These are phyloP conservation scores for Parnassius apollo DNA, from an alignment of 2,888 invertebrate species.

Conservation along the genomic window DNA sequence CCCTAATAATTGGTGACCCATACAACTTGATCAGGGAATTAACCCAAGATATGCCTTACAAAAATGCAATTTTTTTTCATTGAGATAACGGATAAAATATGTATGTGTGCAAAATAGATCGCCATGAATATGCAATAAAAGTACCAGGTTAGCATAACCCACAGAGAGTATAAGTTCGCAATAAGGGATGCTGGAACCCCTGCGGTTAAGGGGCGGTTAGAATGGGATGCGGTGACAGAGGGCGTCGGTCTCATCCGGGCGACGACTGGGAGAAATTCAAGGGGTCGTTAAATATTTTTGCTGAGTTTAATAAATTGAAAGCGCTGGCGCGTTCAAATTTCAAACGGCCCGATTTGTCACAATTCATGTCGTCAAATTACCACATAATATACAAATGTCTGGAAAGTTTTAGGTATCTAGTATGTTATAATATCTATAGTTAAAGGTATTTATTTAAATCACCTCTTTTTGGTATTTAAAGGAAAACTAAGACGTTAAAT, in stretches of 20 bases:
- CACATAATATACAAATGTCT: too few relatives aligned
- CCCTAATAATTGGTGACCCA: too few relatives aligned
- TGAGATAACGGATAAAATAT: not conserved
- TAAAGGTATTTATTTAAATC: too few relatives aligned
- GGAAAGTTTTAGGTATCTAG: too few relatives aligned
- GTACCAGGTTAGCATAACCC: slow-evolving; percentile 65
- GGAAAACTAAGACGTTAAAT: too few relatives aligned
- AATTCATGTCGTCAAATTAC: not conserved
- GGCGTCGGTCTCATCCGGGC: slow-evolving; percentile 11
- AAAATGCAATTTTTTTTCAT: not conserved
- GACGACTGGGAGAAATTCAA: slow-evolving; percentile 6
- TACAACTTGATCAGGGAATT: too few relatives aligned
- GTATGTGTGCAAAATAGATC: slow-evolving; percentile 59
- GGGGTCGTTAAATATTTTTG: slow-evolving; percentile 21
- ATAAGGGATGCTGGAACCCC: slow-evolving; percentile 70
- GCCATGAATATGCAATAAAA: slow-evolving; percentile 73
- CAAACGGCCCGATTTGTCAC: not conserved
- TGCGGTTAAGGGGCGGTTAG: slow-evolving; percentile 56
- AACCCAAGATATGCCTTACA: too few relatives aligned
- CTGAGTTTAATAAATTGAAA: slow-evolving; percentile 13
- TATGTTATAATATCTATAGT: too few relatives aligned
- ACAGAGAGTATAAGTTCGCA: slow-evolving; percentile 61
- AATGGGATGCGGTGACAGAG: slow-evolving; percentile 12
- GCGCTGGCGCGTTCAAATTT: not conserved
- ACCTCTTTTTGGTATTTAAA: too few relatives aligned